A percentile compares a stretch with the other conserved stretches of the same genome.
Evolutionary conservation across 2,888 invertebrate species (phyloP).

Genomic region (Pycnomerus fuliginosus): DNA sequence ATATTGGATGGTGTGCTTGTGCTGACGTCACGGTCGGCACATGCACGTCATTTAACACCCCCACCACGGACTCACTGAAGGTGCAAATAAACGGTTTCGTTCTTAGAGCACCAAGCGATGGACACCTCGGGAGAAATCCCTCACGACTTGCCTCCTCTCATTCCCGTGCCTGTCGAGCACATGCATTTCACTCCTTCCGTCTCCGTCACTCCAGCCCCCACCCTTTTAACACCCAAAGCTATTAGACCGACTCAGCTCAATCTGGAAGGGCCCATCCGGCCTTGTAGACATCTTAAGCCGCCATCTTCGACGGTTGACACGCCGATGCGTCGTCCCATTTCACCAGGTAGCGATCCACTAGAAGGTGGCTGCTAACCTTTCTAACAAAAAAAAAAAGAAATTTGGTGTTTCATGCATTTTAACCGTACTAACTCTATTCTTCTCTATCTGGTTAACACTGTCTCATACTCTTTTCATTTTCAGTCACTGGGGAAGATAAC

Average conservation of each 20-base stretch:
- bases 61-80: no score
- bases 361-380: slow-evolving; percentile 17
- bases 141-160: slow-evolving; percentile 52
- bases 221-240: slow-evolving; percentile 31
- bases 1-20: not conserved
- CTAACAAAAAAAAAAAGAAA: slow-evolving; percentile 3
- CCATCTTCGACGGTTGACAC: slow-evolving; percentile 35
- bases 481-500: slow-evolving; percentile 39
- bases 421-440: slow-evolving; percentile 8
- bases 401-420: slow-evolving; percentile 11
- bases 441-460: slow-evolving; percentile 5
- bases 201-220: slow-evolving; percentile 45
- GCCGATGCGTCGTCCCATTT: slow-evolving; percentile 34
- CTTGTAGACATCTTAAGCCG: slow-evolving; percentile 45
- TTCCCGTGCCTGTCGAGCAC: slow-evolving; percentile 54
- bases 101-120: slow-evolving; percentile 18
- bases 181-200: slow-evolving; percentile 58
- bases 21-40: no score
- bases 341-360: slow-evolving; percentile 42
- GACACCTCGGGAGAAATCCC: slow-evolving; percentile 28
- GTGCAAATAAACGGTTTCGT: no score
- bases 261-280: slow-evolving; percentile 47
- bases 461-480: slow-evolving; percentile 24
- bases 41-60: no score
- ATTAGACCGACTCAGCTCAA: slow-evolving; percentile 47